Conservation (phyloP, 2,797 vertebrate genomes). For the Hozukius guyotensis region DNA sequence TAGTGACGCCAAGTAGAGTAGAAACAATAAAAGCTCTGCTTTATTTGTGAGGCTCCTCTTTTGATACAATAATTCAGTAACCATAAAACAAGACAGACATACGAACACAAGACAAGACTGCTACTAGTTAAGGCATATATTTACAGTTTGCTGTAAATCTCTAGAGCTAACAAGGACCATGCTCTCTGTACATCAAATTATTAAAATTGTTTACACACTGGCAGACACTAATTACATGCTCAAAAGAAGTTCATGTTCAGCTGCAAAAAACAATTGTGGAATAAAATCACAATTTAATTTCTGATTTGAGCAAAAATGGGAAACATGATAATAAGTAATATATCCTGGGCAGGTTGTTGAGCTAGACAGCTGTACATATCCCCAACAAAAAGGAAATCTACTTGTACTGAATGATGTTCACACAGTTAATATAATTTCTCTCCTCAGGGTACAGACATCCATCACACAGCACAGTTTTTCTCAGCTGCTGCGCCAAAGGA, state of each 20-base stretch:
- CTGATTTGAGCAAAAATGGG: conserved; percentile 21
- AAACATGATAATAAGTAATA: conserved; percentile 13
- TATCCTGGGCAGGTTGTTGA: conserved; percentile 22
- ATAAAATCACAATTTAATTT: conserved; percentile 32
- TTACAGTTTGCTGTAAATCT: conserved; percentile 62
- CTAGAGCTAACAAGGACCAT: conserved; percentile 54
- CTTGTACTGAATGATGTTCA: conserved; percentile 37
- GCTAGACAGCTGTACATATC: conserved; percentile 30
- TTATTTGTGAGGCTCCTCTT: conserved; percentile 65
- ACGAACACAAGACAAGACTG: conserved; percentile 61
- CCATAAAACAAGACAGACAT: conserved; percentile 68
- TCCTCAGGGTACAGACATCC: not conserved
- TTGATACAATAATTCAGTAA: conserved; percentile 61
- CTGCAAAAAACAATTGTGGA: conserved; percentile 50
- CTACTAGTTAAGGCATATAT: conserved; percentile 57
- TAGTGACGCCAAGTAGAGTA: conserved; percentile 38
- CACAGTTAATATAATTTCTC: conserved; percentile 6
- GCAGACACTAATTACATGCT: conserved; percentile 57
- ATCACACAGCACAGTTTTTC: not conserved
- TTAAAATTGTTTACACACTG: conserved; percentile 52
- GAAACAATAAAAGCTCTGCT: conserved; percentile 70
- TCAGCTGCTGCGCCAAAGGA: conserved; percentile 5
- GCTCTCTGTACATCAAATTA: conserved; percentile 65
- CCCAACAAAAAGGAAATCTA: conserved; percentile 23
- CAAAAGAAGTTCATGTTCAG: conserved; percentile 49